Evolutionary conservation across 1,140 invertebrate genomes (phyloP), one percentile per base, ranked within the genome.

Genomic region (Heliconius eleuchia): DNA sequence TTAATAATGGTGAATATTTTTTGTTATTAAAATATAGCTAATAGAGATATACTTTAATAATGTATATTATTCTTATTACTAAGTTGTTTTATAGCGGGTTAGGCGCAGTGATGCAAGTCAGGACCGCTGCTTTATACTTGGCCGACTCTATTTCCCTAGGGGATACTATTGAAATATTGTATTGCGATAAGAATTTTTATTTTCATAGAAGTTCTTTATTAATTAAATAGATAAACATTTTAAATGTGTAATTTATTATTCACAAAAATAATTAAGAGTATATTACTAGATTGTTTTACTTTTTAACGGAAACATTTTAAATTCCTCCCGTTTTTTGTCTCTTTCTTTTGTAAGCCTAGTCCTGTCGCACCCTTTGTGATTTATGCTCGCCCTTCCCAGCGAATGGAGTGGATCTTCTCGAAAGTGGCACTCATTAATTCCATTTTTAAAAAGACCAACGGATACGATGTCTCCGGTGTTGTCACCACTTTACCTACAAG

Each of bases 401-500:
- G 83, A 86, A 83, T 80, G 80, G 83, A 16, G 30, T 66, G 27
- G 75, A 77, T 85, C 83, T 89, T 92, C 87, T 82, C 85, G 73
- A 90, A 91, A 89, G 86, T 88, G 83, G 78, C 84, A 87, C 89
- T 88, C 87, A 83, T 89, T 92, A 88, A 88, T 88, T 85, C 83
- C 89, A 89, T 89, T 90, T 92, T 88, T 91, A 90, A 90, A 91
- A 85, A 73, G 85, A 66, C 79, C 86, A 85, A 86, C 92, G 92
- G 92, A 94, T 91, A 84, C 85, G 85, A 85, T 84, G 90, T 87
- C 92, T 94, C 91, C 92, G 90, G 89, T 91, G 88, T 89, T 92
- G 91, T 91, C 91, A 91, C 77, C 88, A 85, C 84, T 73, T 76
- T 74, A 77, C 81, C 86, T 85, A 85, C 85, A 79, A 81, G 84